phyloP scores from a whole-genome alignment of 1,140 invertebrate species.

The Saccostrea echinata region DNA sequence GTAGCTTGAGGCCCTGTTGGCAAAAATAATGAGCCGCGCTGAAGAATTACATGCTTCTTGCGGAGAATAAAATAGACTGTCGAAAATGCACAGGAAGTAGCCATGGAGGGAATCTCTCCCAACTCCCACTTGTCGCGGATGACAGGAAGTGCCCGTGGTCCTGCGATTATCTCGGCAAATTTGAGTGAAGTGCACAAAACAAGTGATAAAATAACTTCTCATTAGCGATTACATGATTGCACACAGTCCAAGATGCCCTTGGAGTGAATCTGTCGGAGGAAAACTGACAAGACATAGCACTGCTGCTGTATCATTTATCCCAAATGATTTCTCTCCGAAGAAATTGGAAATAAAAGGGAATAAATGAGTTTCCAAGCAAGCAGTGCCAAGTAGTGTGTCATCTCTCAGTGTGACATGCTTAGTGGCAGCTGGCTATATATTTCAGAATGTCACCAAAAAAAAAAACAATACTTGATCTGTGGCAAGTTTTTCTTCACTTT shows the following conservation, averaged over 20 bases:
- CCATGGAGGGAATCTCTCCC: slow-evolving; percentile 7
- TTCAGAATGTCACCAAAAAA: no score
- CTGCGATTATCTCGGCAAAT: slow-evolving; percentile 17
- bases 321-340: background rate
- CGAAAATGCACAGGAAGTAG: slow-evolving; percentile 21
- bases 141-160: slow-evolving; percentile 15
- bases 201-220: slow-evolving; percentile 17
- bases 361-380: background rate
- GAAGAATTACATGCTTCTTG: background rate
- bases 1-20: background rate
- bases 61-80: slow-evolving; percentile 12
- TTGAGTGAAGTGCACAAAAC: slow-evolving; percentile 30
- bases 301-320: background rate
- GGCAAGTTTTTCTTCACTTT: no score
- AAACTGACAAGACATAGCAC: background rate
- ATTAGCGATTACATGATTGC: slow-evolving; percentile 22
- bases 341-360: slow-evolving; percentile 1
- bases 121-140: slow-evolving; percentile 16
- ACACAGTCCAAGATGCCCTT: background rate
- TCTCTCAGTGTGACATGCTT: no score
- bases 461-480: no score
- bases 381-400: no score
- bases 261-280: background rate
- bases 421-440: no score
- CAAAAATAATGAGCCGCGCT: background rate